Conservation (phyloP, 53 echinoderm and acorn worm genomes). For the Paelopatides confundens region DNA sequence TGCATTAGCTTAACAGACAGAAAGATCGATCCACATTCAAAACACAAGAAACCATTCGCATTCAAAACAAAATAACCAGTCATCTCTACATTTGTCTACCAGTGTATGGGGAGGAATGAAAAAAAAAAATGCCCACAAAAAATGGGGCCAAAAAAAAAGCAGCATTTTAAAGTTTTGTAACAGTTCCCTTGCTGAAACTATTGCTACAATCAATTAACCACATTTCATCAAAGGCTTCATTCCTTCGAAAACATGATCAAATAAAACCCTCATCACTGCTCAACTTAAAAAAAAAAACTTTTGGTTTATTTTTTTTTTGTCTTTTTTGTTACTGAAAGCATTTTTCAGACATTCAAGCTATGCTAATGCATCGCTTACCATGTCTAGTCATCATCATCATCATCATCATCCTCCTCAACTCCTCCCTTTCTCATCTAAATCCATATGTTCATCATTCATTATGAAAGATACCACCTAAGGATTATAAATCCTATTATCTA, state of each 20-base stretch:
- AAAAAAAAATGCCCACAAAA: not conserved
- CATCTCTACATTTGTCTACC: not conserved
- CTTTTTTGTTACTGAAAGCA: not conserved
- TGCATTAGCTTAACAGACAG: not conserved
- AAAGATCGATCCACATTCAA: not conserved
- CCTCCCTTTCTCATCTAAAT: not conserved
- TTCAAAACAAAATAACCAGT: not conserved
- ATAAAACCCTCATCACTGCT: not conserved
- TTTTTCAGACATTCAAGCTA: constrained; percentile 20
- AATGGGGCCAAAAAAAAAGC: not conserved
- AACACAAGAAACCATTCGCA: not conserved
- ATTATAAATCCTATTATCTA: not conserved
- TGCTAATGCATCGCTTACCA: not conserved
- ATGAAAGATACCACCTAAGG: not conserved
- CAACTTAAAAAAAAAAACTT: not conserved
- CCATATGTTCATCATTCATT: not conserved
- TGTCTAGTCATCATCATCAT: constrained; percentile 3
- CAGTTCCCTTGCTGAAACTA: not conserved
- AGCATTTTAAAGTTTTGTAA: not conserved
- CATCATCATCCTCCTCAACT: not conserved
- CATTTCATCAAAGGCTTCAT: not conserved
- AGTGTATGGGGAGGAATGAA: not conserved
- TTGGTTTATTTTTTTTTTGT: constrained; percentile 26
- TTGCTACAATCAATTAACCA: not conserved
- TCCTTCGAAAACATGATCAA: not conserved